These are phyloP conservation scores for Pyrrhura leucotis DNA, from an alignment of 2,797 vertebrate species.

Conservation along the genomic window DNA sequence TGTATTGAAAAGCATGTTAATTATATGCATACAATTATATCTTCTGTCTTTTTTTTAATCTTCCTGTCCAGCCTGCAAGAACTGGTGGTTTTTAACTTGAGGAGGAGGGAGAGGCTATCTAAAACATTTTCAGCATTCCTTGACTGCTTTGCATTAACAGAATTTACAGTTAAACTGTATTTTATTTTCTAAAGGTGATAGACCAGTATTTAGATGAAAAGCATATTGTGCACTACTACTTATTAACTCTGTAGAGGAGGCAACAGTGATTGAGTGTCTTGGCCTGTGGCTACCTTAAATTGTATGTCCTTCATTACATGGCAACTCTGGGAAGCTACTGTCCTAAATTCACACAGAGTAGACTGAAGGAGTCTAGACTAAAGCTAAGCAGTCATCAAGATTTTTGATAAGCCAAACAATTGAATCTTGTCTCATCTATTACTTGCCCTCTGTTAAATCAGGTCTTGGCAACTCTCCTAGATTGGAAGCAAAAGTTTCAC, in stretches of 20 bases:
- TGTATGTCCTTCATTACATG: neutral
- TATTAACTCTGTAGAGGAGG: neutral
- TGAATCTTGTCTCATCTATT: conserved; percentile 43
- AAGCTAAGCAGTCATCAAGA: conserved; percentile 17
- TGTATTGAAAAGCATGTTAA: neutral
- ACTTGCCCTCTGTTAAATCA: conserved; percentile 10
- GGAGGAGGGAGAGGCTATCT: fast-evolving
- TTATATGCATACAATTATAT: neutral
- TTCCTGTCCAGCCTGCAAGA: neutral
- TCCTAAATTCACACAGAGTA: conserved; percentile 8
- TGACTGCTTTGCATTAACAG: neutral
- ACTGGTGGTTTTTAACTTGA: neutral
- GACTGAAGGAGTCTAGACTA: neutral
- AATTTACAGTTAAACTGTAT: neutral
- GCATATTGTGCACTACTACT: neutral
- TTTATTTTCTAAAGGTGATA: conserved; percentile 19
- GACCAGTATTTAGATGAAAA: conserved; percentile 38
- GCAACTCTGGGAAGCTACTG: neutral
- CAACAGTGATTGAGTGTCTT: neutral
- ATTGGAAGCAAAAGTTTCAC: conserved; percentile 55
- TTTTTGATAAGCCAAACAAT: neutral
- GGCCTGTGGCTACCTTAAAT: neutral
- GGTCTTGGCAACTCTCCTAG: conserved; percentile 37
- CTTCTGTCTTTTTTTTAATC: neutral
- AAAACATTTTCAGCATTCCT: neutral